A percentile compares a stretch with the other conserved stretches of the same genome.
These are phyloP conservation scores for Sander lucioperca DNA, from an alignment of 2,113 vertebrate genomes.

Conservation along the genomic window DNA sequence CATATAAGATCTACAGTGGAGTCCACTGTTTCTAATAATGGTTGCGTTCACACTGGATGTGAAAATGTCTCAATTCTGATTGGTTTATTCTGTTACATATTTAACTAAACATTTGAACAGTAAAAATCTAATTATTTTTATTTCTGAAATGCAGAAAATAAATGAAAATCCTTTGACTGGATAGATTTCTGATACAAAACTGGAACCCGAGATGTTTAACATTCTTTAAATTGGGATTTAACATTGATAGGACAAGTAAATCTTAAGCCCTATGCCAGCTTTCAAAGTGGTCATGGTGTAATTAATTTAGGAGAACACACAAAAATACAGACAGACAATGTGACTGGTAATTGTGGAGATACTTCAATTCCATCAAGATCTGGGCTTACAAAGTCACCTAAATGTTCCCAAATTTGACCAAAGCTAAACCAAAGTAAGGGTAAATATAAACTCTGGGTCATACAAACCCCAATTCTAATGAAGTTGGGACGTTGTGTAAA, in stretches of 20 bases:
- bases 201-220: neutral
- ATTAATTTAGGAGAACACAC: no score
- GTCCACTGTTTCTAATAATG: slow-evolving; percentile 31
- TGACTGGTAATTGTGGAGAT: neutral
- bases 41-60: slow-evolving; percentile 13
- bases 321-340: neutral
- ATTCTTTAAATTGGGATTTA: neutral
- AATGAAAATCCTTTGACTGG: neutral
- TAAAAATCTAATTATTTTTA: neutral
- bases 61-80: neutral
- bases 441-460: no score
- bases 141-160: neutral
- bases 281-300: no score
- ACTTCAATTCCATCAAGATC: neutral
- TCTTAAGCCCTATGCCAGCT: no score
- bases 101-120: neutral
- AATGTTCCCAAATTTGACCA: no score
- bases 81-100: neutral
- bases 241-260: neutral
- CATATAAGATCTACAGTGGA: slow-evolving; percentile 7
- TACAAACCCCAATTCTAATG: no score
- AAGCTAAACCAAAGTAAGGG: no score
- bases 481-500: no score
- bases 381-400: neutral
- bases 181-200: neutral